phyloP scores from a whole-genome alignment of 2,113 vertebrate genomes.

The Holacanthus passer region DNA sequence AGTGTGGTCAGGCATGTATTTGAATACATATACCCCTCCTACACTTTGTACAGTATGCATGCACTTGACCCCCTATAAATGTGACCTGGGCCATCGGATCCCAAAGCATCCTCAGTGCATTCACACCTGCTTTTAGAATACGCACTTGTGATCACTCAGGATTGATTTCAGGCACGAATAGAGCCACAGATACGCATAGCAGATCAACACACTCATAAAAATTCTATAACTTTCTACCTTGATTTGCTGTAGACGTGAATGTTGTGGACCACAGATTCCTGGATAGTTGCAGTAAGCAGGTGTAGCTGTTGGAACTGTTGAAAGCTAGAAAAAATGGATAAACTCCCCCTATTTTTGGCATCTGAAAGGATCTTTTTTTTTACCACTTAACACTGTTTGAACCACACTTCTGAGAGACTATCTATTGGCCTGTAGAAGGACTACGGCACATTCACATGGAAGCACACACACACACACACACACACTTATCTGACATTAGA shows the following conservation, averaged over 20 bases:
- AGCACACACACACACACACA: constrained; percentile 23
- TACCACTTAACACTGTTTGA: constrained; percentile 45
- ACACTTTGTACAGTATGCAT: neutral
- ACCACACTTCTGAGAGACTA: constrained; percentile 45
- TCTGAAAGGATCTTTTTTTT: constrained; percentile 33
- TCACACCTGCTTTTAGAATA: neutral
- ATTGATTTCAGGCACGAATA: neutral
- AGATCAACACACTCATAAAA: neutral
- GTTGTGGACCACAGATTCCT: neutral
- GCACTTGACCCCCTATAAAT: neutral
- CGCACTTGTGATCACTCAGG: neutral
- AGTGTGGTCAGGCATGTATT: neutral
- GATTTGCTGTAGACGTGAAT: neutral
- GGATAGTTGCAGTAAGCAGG: constrained; percentile 3
- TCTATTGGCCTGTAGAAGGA: constrained; percentile 23
- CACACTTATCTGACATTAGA: constrained; percentile 54
- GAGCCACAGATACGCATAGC: neutral
- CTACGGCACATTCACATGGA: constrained; percentile 65
- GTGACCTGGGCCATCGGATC: neutral
- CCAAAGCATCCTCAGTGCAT: neutral
- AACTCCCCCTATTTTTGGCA: constrained; percentile 19
- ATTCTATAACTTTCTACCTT: neutral
- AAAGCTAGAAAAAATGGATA: constrained; percentile 19
- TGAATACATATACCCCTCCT: neutral
- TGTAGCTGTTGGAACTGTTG: constrained; percentile 6